These are phyloP conservation scores for Clarias pachynema DNA, from an alignment of 2,797 vertebrate species.

Conservation along the genomic window DNA sequence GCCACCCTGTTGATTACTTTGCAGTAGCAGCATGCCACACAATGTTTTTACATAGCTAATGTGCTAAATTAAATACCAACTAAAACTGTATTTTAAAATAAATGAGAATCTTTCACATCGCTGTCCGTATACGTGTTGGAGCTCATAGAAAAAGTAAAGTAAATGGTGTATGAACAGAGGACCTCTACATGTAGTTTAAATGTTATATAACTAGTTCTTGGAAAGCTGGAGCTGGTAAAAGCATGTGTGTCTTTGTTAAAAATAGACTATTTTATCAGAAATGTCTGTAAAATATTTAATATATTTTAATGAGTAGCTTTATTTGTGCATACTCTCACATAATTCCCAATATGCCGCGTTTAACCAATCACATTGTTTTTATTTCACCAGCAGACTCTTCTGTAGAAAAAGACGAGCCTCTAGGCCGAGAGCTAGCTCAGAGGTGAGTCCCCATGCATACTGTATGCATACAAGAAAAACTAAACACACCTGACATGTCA, in stretches of 20 bases:
- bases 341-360: background rate
- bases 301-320: background rate
- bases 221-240: background rate
- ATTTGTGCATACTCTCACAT: background rate
- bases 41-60: background rate
- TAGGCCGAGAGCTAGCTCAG: conserved; percentile 72
- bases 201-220: background rate
- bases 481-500: too few relatives aligned
- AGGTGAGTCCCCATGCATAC: conserved; percentile 72
- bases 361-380: conserved; percentile 29
- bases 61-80: background rate
- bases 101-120: background rate
- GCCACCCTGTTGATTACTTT: background rate
- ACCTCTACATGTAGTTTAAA: background rate
- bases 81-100: background rate
- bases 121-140: background rate
- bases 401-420: conserved; percentile 69
- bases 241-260: background rate
- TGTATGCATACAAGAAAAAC: background rate
- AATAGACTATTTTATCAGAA: background rate
- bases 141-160: background rate
- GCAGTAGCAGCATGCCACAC: background rate
- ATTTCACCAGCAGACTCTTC: conserved; percentile 74
- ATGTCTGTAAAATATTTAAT: background rate
- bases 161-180: background rate